A percentile compares a stretch with the other conserved stretches of the same genome.
These are phyloP conservation scores for Thymelicus acteon DNA, from an alignment of 2,888 invertebrate species.

Conservation along the genomic window DNA sequence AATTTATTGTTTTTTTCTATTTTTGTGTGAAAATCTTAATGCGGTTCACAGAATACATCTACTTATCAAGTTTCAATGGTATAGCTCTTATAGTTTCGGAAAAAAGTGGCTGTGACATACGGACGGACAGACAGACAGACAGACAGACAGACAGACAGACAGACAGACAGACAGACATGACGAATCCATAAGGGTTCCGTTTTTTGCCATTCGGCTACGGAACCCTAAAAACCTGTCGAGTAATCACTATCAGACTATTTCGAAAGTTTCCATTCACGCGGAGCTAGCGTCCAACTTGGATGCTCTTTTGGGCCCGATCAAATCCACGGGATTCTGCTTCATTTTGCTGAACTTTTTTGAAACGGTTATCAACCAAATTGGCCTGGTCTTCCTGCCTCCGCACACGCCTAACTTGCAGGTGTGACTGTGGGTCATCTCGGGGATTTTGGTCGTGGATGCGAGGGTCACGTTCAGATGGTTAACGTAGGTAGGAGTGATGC, in stretches of 20 bases:
- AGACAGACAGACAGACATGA: too few relatives aligned
- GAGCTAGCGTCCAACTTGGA: conserved; percentile 69
- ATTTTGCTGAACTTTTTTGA: conserved; percentile 59
- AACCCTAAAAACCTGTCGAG: conserved; percentile 57
- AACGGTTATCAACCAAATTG: conserved; percentile 48
- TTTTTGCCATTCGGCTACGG: too few relatives aligned
- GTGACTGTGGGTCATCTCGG: conserved; percentile 39
- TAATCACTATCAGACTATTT: conserved; percentile 62
- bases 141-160: too few relatives aligned
- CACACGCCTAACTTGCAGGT: conserved; percentile 12
- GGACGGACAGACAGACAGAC: too few relatives aligned
- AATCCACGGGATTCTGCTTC: conserved; percentile 63
- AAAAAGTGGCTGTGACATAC: too few relatives aligned
- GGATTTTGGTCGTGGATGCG: conserved; percentile 41
- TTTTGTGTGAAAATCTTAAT: too few relatives aligned
- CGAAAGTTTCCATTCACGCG: conserved; percentile 68
- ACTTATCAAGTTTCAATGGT: too few relatives aligned
- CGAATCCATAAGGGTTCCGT: too few relatives aligned
- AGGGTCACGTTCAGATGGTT: conserved; percentile 57
- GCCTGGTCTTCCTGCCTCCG: conserved; percentile 43
- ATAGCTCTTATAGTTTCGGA: too few relatives aligned
- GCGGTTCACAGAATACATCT: too few relatives aligned
- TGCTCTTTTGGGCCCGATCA: conserved; percentile 62
- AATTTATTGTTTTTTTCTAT: too few relatives aligned
- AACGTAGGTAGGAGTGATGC: conserved; percentile 54